Evolutionary conservation across 1,140 invertebrate species (phyloP).

Genomic region (Ceratosolen fusciceps): DNA sequence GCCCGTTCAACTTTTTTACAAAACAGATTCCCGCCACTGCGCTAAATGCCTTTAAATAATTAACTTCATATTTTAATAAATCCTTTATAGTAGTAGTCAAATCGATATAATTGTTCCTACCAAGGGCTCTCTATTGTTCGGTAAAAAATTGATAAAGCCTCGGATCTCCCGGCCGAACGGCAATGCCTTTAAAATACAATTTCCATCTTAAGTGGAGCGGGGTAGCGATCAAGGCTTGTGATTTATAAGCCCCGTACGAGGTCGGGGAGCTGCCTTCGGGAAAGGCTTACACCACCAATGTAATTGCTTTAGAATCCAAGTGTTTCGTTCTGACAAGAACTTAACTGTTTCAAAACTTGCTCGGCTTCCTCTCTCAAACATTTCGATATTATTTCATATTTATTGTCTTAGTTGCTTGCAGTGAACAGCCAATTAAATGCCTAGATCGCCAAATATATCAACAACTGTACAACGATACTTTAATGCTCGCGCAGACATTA

Average conservation of each 20-base stretch:
- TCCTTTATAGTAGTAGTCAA: too few relatives aligned
- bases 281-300: not conserved
- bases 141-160: too few relatives aligned
- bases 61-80: too few relatives aligned
- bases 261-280: not conserved
- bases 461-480: too few relatives aligned
- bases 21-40: too few relatives aligned
- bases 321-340: not conserved
- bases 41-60: too few relatives aligned
- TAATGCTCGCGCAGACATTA: too few relatives aligned
- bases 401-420: too few relatives aligned
- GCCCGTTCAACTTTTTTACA: too few relatives aligned
- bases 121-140: not conserved
- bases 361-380: not conserved
- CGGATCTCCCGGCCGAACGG: not conserved
- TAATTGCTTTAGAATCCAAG: constrained; percentile 21
- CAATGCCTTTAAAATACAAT: constrained; percentile 22
- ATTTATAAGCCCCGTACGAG: not conserved
- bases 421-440: too few relatives aligned
- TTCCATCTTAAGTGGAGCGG: not conserved
- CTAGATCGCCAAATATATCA: too few relatives aligned
- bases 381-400: not conserved
- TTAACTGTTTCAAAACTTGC: not conserved
- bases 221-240: constrained; percentile 11
- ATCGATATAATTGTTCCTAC: too few relatives aligned